phyloP scores from a whole-genome alignment of 2,113 vertebrate genomes.

The Xiphophorus maculatus region DNA sequence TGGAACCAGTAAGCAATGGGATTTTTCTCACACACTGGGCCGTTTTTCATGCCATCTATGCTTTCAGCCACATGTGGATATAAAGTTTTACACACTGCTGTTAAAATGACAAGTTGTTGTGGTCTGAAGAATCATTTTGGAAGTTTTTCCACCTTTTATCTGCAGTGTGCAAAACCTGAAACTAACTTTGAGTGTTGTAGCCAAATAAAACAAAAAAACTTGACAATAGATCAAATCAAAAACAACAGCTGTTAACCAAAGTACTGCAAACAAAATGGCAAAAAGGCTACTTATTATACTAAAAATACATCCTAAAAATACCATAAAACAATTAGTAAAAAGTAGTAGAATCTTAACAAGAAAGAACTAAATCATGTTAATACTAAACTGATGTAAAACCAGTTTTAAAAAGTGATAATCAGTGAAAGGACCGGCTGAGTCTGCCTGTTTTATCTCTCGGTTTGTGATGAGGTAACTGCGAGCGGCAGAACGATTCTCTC shows the following conservation, averaged over 20 bases:
- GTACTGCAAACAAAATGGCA: too few relatives aligned
- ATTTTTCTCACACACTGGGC: neutral
- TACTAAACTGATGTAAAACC: too few relatives aligned
- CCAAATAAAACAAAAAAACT: too few relatives aligned
- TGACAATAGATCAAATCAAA: too few relatives aligned
- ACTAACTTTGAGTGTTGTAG: too few relatives aligned
- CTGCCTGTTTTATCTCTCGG: neutral
- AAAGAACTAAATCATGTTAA: too few relatives aligned
- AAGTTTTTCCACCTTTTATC: neutral
- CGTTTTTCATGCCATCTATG: neutral
- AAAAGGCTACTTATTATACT: too few relatives aligned
- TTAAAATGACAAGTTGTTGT: neutral
- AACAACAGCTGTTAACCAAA: too few relatives aligned
- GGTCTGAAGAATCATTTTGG: neutral
- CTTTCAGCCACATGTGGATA: neutral
- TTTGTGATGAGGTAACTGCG: slow-evolving; percentile 34
- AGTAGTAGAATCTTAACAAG: too few relatives aligned
- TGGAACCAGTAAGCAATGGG: neutral
- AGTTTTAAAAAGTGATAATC: neutral
- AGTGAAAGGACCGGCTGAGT: neutral
- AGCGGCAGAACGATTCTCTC: slow-evolving; percentile 8
- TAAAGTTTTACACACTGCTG: neutral
- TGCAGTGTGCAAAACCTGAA: too few relatives aligned
- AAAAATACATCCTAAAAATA: too few relatives aligned
- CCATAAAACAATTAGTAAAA: too few relatives aligned